Base-by-base conservation (phyloP, 2,888 invertebrate species). In the Pheosia tremula region DNA sequence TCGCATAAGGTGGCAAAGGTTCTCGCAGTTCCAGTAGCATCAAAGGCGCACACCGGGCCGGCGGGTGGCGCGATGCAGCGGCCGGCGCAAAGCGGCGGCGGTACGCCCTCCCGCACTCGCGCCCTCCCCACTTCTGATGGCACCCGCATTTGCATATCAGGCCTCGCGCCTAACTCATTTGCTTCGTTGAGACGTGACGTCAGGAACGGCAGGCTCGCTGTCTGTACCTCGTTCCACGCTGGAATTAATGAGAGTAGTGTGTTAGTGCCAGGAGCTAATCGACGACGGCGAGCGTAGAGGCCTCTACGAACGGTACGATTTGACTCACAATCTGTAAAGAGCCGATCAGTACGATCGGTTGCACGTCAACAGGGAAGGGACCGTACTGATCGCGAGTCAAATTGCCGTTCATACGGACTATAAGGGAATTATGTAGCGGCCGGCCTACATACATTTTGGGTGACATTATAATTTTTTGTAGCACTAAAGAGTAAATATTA, bases 1-100 rank as follows among this genome's bases (percentile, higher is more conserved):
- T 95, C 94, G 71, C 95, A 95, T 5, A 94, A 81, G n/a, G 94
- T 95, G 52, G 94, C 93, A 69, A 95, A 95, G 0, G 95, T 95
- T 69, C 93, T 82, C 1, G 94, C 94, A 0, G 93, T 88, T 41
- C 95, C 95, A 1, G 94, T 85, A 0, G 94, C 95, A 71, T 95
- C 95, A 65, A 95, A 94, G 0, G 94, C 95, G 75, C 95, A 95
- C 4, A 95, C 94, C 0, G 95, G 95, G 0, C 95, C 95, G 0
- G 91, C 86, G 1, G 91, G 89, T 0, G 94, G 88, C 3, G 89
- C 77, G 1, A 76, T 85, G 69, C 93, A 93, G 37, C 86, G 71
- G 3, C 89, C 90, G 58, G 92, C 87, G 73, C 94, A 90, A 11
- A 93, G 84, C 0, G 91, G 91, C 0, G 89, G 90, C 3, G 92